Evolutionary conservation across 1,140 invertebrate species (phyloP).

Genomic region (Phymastichus coffea): DNA sequence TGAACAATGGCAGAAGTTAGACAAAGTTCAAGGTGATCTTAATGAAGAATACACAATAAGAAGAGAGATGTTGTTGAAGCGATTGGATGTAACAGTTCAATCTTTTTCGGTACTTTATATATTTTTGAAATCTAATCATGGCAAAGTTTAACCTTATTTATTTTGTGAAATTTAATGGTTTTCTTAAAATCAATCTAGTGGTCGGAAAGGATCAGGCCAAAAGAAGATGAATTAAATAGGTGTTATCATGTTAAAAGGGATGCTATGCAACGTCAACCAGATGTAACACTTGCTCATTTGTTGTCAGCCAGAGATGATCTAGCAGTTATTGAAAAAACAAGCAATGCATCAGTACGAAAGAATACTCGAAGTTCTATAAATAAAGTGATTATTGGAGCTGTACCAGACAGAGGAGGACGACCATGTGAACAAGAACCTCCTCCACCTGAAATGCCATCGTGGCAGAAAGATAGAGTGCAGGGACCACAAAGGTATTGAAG

Average conservation of each 20-base stretch:
- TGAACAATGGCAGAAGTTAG: constrained; percentile 79
- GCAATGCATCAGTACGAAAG: constrained; percentile 73
- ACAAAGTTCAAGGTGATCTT: constrained; percentile 70
- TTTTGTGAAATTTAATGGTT: not conserved
- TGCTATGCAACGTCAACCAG: constrained; percentile 63
- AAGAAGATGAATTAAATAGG: constrained; percentile 71
- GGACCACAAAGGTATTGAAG: constrained; percentile 33
- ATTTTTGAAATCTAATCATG: too few species aligned
- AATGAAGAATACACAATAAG: constrained; percentile 79
- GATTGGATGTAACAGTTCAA: constrained; percentile 91
- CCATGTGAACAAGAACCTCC: constrained; percentile 86
- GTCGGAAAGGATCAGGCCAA: constrained; percentile 77
- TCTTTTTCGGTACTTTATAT: constrained; percentile 73
- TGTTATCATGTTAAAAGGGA: constrained; percentile 70
- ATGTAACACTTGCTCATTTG: constrained; percentile 70
- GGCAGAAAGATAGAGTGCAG: constrained; percentile 67
- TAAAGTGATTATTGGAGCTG: constrained; percentile 78
- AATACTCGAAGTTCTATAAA: constrained; percentile 81
- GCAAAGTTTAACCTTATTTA: constrained; percentile 4
- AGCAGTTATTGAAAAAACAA: constrained; percentile 85
- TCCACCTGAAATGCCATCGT: constrained; percentile 93
- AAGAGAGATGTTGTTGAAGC: constrained; percentile 83
- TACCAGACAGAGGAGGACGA: constrained; percentile 87
- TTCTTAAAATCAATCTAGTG: constrained; percentile 62
- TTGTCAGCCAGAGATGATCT: constrained; percentile 81